Base-by-base conservation (phyloP, 2,113 vertebrate genomes). In the Grantiella picta region DNA sequence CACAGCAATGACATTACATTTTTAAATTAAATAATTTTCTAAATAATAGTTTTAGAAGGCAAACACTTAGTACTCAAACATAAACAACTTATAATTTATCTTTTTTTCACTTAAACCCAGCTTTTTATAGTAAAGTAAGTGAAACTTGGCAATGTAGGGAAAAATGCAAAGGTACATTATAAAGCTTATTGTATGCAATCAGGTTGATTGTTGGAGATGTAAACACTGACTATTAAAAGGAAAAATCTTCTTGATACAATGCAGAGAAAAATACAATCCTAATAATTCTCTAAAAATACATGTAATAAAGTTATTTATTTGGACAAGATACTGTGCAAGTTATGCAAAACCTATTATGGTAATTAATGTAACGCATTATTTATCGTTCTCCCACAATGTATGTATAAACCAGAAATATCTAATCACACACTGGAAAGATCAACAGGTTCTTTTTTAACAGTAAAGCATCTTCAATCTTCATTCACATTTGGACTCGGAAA, bases 401-500 rank as follows among this genome's bases (percentile, higher is more conserved):
- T 10, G 33, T 52, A 87, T 54, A 70, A 88, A 83, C 36, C 68
- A 81, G 64, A 50, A 90, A 92, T 72, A 77, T 83, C 10, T 80
- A 45, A 65, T 77, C 82, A 88, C 82, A 53, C 40, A 84, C 42
- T 33, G 73, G 64, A 68, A 94, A 78, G 73, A 81, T 82, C 47
- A 92, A 60, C 42, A 79, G 24, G 4, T 66, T 77, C 47, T 72
- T 77, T 63, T 83, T 21, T 45, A 85, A 90, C 82, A 80, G 60
- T 92, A 69, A 83, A 94, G 65, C 68, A 92, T 92, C 52, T 79
- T 87, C 24, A 65, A 3, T 71, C 56, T 80, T 81, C 57, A 49
- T 95, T 96, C 94, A 97, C 95, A 93, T 92, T 90, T 94, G 64
- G 86, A 87, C 86, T 80, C 63, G 24, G 50, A 90, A 96, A 93